Evolutionary conservation across 2,113 vertebrate species (phyloP), one percentile per base, ranked within the genome.

Genomic region (Ibidorhyncha struthersii): DNA sequence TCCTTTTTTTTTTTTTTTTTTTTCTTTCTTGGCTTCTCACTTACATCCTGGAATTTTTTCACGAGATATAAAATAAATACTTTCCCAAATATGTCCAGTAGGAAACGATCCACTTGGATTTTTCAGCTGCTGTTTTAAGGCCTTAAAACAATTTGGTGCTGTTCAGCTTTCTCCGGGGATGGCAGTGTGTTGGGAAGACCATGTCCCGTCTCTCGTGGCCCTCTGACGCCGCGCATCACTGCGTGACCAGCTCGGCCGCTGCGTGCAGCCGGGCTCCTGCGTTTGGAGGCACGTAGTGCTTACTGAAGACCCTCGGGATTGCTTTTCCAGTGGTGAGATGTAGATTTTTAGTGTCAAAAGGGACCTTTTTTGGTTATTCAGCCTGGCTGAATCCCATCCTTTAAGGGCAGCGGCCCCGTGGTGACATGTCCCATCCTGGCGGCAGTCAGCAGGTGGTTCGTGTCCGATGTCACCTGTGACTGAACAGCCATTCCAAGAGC

Each of bases 61-160:
- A 86, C 4, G 14, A 95, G 82, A 93, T 95, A 81, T 59, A 83
- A 89, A 97, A 98, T 91, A 97, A 97, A 97, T 82, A 93, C 17
- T 0, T 50, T 58, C 93, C 78, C 91, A 92, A 95, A 96, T 78
- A 92, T 19, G 85, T 45, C 74, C 86, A 38, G 89, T 52, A 96
- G 97, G 97, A 97, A 97, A 95, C 3, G 63, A 93, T 83, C 96
- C 5, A 4, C 16, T 16, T 23, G 77, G 89, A 47, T 72, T 85
- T 61, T 82, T 89, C 88, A 85, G 93, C 81, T 84, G 74, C 84
- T 78, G 70, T 65, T 97, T 92, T 41, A 78, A 65, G 14, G 83
- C 36, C 21, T 23, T 50, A 41, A 66, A 89, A 29, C 41, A 34
- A 61, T 22, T 71, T 26, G 80, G 30, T 11, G 61, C 45, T 62